A percentile compares a stretch with the other conserved stretches of the same genome.
Conservation (phyloP, 1,140 invertebrate genomes). For the Drosophila ambigua region DNA sequence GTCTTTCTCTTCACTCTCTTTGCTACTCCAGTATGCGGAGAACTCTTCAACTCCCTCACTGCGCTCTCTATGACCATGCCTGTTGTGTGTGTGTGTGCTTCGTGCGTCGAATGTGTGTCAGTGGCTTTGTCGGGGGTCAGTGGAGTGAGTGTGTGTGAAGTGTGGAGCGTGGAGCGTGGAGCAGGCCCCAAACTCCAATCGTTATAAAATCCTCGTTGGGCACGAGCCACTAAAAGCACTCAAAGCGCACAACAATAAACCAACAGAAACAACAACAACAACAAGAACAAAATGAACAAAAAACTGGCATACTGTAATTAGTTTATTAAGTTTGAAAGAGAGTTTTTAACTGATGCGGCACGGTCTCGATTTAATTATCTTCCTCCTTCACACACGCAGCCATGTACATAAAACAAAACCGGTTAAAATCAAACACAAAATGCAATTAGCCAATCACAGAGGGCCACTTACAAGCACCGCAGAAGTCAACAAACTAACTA, state of each 20-base stretch:
- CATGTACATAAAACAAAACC: conserved; percentile 71
- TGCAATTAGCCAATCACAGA: conserved; percentile 50
- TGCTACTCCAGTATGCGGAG: conserved; percentile 42
- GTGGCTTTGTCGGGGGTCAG: conserved; percentile 51
- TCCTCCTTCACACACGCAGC: conserved; percentile 37
- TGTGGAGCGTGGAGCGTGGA: background rate
- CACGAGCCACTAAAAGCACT: conserved; percentile 62
- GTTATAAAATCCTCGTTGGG: conserved; percentile 67
- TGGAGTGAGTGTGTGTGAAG: conserved; percentile 2
- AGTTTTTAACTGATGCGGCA: conserved; percentile 45
- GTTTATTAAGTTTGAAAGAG: conserved; percentile 27
- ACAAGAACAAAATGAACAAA: conserved; percentile 24
- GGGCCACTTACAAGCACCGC: conserved; percentile 12
- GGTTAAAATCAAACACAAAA: conserved; percentile 58
- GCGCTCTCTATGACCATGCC: conserved; percentile 18
- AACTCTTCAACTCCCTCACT: conserved; percentile 51
- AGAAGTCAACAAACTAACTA: conserved; percentile 48
- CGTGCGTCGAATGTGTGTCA: conserved; percentile 73
- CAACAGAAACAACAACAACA: conserved; percentile 22
- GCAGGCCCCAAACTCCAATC: conserved; percentile 9
- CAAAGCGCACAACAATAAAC: background rate
- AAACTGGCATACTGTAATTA: conserved; percentile 56
- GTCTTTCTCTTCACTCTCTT: conserved; percentile 23
- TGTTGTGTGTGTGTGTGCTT: conserved; percentile 30
- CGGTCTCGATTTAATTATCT: conserved; percentile 19